Conservation (phyloP, 37 sponge, comb jelly and placozoan genomes). For the Oopsacas minuta region DNA sequence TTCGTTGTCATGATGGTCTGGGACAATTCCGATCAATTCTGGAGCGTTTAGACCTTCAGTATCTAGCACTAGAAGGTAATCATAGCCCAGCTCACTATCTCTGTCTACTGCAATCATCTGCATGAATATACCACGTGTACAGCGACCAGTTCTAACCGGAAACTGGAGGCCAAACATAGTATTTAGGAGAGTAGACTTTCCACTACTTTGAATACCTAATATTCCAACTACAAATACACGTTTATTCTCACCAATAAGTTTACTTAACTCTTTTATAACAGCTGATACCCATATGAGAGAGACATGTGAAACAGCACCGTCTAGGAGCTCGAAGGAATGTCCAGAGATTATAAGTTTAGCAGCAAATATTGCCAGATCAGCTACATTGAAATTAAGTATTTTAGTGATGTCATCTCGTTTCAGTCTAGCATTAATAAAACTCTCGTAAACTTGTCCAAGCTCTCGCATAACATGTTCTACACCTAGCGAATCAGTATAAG, state of each 20-base stretch:
- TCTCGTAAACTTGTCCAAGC: slow-evolving; percentile 20
- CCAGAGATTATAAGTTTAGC: neutral
- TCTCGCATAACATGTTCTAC: neutral
- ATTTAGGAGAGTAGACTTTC: slow-evolving; percentile 22
- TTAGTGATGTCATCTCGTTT: neutral
- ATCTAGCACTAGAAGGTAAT: neutral
- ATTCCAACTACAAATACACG: slow-evolving; percentile 11
- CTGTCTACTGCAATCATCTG: slow-evolving; percentile 5
- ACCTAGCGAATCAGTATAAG: neutral
- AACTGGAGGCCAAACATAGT: slow-evolving; percentile 26
- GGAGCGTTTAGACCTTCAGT: slow-evolving; percentile 20
- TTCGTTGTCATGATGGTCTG: slow-evolving; percentile 7
- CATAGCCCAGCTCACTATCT: neutral
- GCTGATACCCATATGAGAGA: slow-evolving; percentile 10
- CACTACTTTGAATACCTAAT: slow-evolving; percentile 22
- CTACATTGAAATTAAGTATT: neutral
- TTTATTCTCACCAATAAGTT: neutral
- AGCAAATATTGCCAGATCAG: neutral
- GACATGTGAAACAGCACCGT: slow-evolving; percentile 13
- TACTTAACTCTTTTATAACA: neutral
- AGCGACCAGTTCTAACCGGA: slow-evolving; percentile 8
- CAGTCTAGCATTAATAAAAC: neutral
- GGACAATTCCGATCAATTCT: neutral
- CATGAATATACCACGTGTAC: slow-evolving; percentile 18
- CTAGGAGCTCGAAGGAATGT: neutral